Conservation (phyloP, 2,113 vertebrate species). For the Rhegmatorhina hoffmannsi region DNA sequence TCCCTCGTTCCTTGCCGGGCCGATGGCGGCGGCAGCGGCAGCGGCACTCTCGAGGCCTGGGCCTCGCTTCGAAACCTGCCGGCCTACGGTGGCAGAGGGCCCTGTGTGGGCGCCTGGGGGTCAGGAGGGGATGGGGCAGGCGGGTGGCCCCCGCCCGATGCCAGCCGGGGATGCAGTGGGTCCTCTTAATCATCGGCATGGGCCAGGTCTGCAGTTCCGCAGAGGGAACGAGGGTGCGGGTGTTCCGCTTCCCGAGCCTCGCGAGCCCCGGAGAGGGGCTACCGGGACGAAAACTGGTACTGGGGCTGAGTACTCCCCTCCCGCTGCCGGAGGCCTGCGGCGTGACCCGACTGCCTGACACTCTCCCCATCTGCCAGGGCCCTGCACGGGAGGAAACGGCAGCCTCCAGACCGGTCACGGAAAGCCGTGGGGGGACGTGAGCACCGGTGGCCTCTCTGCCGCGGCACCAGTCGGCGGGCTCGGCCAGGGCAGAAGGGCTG, state of each 20-base stretch:
- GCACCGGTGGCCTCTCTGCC: background rate
- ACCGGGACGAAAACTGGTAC: background rate
- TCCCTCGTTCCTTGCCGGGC: background rate
- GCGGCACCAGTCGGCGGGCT: background rate
- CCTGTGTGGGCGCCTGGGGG: rapidly evolving
- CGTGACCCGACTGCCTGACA: background rate
- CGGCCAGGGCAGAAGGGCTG: background rate
- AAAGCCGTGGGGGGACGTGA: background rate
- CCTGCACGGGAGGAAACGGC: background rate
- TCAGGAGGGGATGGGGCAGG: background rate
- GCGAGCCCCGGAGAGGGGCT: background rate
- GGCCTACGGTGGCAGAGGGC: background rate
- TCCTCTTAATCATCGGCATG: background rate
- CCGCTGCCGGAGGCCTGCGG: background rate
- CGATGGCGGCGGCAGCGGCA: background rate
- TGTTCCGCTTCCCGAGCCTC: background rate
- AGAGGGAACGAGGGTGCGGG: background rate
- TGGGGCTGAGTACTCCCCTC: background rate
- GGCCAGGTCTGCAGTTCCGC: background rate
- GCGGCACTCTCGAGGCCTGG: background rate
- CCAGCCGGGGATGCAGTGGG: background rate
- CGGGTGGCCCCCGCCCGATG: too few species aligned
- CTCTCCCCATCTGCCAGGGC: background rate
- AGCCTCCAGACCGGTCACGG: background rate
- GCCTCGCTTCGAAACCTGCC: background rate